phyloP scores from a whole-genome alignment of 2,797 vertebrate species.

The Fistularia commersonii region DNA sequence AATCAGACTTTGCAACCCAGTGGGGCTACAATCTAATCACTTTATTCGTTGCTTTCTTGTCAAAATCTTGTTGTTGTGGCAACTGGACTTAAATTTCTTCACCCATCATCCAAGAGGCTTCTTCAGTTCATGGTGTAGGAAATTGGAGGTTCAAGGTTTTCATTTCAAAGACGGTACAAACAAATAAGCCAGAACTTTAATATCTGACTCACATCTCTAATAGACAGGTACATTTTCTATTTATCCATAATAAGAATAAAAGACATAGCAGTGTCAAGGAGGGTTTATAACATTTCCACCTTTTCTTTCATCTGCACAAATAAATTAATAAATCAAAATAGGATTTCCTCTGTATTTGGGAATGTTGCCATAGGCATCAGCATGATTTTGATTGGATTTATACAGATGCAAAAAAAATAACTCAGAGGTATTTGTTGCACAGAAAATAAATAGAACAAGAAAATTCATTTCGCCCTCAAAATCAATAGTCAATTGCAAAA shows the following conservation, averaged over 20 bases:
- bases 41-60: conserved; percentile 21
- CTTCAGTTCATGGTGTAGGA: too few relatives aligned
- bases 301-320: conserved; percentile 20
- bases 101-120: too few relatives aligned
- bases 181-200: too few relatives aligned
- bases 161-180: neutral
- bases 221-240: too few relatives aligned
- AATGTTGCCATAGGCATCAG: conserved; percentile 32
- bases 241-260: neutral
- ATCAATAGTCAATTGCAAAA: conserved; percentile 40
- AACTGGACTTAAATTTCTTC: too few relatives aligned
- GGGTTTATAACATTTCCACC: conserved; percentile 34
- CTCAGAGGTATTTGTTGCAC: conserved; percentile 31
- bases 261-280: neutral
- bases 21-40: conserved; percentile 34
- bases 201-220: too few relatives aligned
- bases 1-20: conserved; percentile 20
- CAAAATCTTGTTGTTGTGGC: too few relatives aligned
- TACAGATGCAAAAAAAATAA: conserved; percentile 40
- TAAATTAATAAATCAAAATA: conserved; percentile 11
- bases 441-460: neutral
- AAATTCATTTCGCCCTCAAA: conserved; percentile 40
- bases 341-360: conserved; percentile 36
- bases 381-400: conserved; percentile 30
- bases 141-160: conserved; percentile 19